phyloP scores from a whole-genome alignment of 2,113 vertebrate genomes.

The Cynocephalus volans region DNA sequence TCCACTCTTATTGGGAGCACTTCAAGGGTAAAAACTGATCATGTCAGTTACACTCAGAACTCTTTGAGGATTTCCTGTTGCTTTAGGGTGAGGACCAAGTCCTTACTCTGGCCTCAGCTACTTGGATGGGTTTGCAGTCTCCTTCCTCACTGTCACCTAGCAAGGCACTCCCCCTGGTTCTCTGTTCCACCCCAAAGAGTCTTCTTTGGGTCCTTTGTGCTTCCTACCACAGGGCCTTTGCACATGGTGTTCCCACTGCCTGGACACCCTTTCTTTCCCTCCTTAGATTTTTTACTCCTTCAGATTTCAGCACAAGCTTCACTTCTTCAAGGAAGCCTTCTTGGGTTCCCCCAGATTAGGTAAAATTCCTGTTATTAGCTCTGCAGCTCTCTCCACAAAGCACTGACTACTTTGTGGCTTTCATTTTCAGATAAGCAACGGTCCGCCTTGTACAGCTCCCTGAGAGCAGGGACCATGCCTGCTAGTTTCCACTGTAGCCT shows the following conservation, averaged over 20 bases:
- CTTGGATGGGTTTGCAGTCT: not conserved
- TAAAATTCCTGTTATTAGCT: not conserved
- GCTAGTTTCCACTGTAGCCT: not conserved
- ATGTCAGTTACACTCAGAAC: not conserved
- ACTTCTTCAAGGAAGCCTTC: not conserved
- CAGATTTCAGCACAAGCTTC: not conserved
- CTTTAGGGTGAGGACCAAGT: not conserved
- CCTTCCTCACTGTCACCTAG: not conserved
- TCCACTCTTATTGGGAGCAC: not conserved
- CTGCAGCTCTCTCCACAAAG: not conserved
- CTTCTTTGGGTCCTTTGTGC: not conserved
- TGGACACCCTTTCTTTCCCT: not conserved
- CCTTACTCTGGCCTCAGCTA: not conserved
- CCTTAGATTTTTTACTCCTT: not conserved
- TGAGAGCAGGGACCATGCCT: not conserved
- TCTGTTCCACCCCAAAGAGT: not conserved
- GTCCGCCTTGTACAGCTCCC: too few relatives aligned
- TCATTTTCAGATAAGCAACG: not conserved
- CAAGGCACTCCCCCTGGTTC: too few relatives aligned
- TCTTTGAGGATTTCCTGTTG: not conserved
- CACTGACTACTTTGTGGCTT: not conserved
- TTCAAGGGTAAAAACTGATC: not conserved
- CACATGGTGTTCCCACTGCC: not conserved
- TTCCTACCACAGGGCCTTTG: not conserved
- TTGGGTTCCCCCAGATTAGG: not conserved